Percentiles rank a stretch among this genome's conserved stretches.
Conservation (phyloP, 2,113 vertebrate genomes). For the Conger conger region DNA sequence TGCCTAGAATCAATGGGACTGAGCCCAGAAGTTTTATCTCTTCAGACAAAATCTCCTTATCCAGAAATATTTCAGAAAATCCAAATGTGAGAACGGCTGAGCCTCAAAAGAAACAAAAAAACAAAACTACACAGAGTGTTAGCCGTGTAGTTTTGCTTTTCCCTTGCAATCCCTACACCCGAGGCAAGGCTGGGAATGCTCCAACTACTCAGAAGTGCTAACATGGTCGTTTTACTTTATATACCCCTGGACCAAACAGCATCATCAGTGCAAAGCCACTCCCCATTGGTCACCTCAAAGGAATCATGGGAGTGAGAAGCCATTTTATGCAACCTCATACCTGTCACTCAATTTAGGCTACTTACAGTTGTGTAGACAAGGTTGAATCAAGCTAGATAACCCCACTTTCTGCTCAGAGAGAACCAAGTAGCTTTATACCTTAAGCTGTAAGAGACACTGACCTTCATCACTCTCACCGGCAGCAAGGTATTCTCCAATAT, state of each 20-base stretch:
- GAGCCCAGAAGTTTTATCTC: slow-evolving; percentile 74
- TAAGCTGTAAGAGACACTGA: neutral
- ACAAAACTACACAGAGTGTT: slow-evolving; percentile 91
- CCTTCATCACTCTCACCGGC: neutral
- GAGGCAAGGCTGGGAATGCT: slow-evolving; percentile 98
- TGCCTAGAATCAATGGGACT: slow-evolving; percentile 85
- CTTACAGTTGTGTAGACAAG: slow-evolving; percentile 51
- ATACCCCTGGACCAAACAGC: slow-evolving; percentile 77
- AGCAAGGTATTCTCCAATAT: neutral
- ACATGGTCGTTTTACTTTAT: slow-evolving; percentile 77
- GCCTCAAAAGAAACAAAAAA: slow-evolving; percentile 81
- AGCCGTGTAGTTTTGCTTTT: slow-evolving; percentile 93
- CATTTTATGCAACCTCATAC: slow-evolving; percentile 68
- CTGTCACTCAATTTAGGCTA: slow-evolving; percentile 74
- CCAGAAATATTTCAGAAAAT: slow-evolving; percentile 82
- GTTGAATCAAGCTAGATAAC: slow-evolving; percentile 65
- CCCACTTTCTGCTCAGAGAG: neutral
- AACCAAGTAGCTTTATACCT: neutral
- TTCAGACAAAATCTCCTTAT: slow-evolving; percentile 85
- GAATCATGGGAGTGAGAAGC: slow-evolving; percentile 64
- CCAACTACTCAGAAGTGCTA: slow-evolving; percentile 89
- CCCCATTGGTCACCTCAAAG: slow-evolving; percentile 74
- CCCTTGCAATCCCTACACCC: slow-evolving; percentile 98
- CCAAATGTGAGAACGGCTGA: slow-evolving; percentile 85
- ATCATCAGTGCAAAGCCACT: slow-evolving; percentile 50